phyloP scores from a whole-genome alignment of 2,113 vertebrate genomes.

The Panthera uncia region DNA sequence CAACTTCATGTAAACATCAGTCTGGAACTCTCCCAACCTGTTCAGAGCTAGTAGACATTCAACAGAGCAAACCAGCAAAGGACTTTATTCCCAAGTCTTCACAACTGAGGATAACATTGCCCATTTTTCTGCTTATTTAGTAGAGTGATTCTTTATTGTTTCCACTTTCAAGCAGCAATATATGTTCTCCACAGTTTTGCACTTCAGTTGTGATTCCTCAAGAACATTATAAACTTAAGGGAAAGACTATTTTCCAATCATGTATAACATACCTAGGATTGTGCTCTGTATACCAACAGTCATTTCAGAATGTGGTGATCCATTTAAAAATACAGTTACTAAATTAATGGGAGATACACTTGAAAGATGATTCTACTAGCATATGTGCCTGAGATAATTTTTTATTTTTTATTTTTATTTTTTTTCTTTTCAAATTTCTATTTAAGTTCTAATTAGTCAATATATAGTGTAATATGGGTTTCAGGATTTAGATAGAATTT shows the following conservation, averaged over 20 bases:
- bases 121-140: slow-evolving; percentile 9
- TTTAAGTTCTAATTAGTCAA: too few relatives aligned
- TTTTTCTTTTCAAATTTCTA: too few relatives aligned
- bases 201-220: background rate
- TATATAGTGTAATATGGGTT: too few relatives aligned
- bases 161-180: background rate
- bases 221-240: background rate
- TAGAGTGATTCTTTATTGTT: background rate
- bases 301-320: background rate
- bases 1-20: slow-evolving; percentile 46
- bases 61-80: slow-evolving; percentile 26
- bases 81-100: background rate
- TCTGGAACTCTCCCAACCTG: background rate
- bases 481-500: too few relatives aligned
- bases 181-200: background rate
- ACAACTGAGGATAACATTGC: background rate
- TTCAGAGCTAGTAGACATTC: background rate
- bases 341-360: background rate
- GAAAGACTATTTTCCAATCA: background rate
- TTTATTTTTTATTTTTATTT: background rate
- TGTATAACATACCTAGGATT: background rate
- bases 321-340: background rate
- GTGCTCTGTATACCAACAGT: background rate
- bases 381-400: background rate
- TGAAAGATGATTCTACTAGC: slow-evolving; percentile 20